phyloP scores from a whole-genome alignment of 2,888 invertebrate genomes.

The Caenorhabditis zanzibari region DNA sequence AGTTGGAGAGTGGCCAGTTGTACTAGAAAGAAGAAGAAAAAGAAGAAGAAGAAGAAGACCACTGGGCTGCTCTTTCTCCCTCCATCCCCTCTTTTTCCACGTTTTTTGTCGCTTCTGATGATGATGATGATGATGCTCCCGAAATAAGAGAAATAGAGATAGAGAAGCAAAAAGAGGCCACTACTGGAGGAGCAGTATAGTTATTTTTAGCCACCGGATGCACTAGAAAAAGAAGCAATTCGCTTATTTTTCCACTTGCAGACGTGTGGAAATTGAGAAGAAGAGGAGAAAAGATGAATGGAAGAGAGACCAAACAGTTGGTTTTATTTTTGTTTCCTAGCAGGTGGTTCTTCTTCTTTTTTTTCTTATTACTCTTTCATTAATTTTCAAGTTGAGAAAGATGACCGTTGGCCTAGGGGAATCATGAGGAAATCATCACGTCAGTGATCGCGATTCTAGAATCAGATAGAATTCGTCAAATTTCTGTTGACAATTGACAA shows the following conservation, averaged over 20 bases:
- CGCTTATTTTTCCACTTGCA: constrained; percentile 23
- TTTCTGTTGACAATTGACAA: background rate
- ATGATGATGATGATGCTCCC: constrained; percentile 29
- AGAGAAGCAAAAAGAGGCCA: constrained; percentile 20
- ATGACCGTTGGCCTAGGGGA: constrained; percentile 12
- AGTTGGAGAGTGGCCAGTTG: constrained; percentile 55
- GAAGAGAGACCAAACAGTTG: background rate
- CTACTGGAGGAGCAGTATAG: constrained; percentile 1
- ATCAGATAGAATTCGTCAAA: constrained; percentile 20
- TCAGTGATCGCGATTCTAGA: constrained; percentile 11
- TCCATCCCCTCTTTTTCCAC: background rate
- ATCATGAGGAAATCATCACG: constrained; percentile 8
- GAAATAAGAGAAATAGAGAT: constrained; percentile 4
- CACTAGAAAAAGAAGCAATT: constrained; percentile 41
- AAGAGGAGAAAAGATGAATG: background rate
- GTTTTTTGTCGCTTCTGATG: constrained; percentile 15
- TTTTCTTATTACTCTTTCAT: background rate
- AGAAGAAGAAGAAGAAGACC: constrained; percentile 35
- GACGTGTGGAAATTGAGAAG: constrained; percentile 19
- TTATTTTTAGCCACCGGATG: constrained; percentile 49
- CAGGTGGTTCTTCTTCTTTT: background rate
- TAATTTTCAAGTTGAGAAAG: background rate
- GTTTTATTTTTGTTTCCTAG: background rate
- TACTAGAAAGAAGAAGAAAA: constrained; percentile 41
- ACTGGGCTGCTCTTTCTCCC: constrained; percentile 13